A percentile compares a stretch with the other conserved stretches of the same genome.
Evolutionary conservation across 2,888 invertebrate genomes (phyloP).

Genomic region (Lepeophtheirus nordmannii): DNA sequence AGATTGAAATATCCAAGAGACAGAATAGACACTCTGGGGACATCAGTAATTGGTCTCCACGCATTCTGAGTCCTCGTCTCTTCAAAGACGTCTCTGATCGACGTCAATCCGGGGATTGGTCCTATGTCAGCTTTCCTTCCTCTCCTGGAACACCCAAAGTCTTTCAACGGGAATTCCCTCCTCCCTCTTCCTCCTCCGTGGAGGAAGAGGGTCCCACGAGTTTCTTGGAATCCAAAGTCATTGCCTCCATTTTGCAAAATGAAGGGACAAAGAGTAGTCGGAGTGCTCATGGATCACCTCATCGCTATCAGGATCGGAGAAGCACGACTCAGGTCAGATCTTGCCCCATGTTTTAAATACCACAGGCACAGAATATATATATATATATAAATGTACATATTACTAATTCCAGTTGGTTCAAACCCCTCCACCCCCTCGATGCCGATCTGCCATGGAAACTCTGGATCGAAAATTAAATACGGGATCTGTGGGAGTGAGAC

Average conservation of each 20-base stretch:
- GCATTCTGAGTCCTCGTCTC: background rate
- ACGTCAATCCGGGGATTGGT: slow-evolving; percentile 12
- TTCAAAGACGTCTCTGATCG: background rate
- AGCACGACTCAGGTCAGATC: too few relatives aligned
- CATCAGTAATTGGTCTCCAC: slow-evolving; percentile 13
- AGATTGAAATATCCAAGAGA: background rate
- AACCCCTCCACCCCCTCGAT: slow-evolving; percentile 4
- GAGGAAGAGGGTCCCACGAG: background rate
- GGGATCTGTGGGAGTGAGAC: background rate
- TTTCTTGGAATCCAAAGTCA: slow-evolving; percentile 3
- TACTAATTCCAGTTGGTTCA: background rate
- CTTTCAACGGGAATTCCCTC: background rate
- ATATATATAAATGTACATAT: too few relatives aligned
- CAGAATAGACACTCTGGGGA: slow-evolving; percentile 12
- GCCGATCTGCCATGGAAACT: slow-evolving; percentile 11
- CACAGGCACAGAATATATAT: too few relatives aligned
- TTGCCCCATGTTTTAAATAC: too few relatives aligned
- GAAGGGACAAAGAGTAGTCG: background rate
- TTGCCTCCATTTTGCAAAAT: slow-evolving; percentile 12
- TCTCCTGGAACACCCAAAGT: background rate
- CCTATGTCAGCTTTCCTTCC: slow-evolving; percentile 15
- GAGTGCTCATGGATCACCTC: background rate
- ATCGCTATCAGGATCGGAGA: background rate
- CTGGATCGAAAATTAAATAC: background rate
- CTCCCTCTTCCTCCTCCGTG: background rate